phyloP scores from a whole-genome alignment of 2,888 invertebrate genomes.

The Drosophila paramelanica region DNA sequence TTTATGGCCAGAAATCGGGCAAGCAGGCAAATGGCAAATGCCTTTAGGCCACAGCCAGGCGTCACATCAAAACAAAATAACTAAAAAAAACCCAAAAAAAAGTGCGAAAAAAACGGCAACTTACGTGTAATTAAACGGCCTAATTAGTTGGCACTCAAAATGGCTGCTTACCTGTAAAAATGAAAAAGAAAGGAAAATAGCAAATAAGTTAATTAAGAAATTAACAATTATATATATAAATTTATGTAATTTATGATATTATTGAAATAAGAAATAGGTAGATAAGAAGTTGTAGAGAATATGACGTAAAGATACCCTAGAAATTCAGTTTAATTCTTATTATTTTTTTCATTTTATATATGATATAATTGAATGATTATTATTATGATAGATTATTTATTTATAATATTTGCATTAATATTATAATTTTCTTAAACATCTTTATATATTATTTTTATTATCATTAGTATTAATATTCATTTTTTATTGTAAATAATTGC shows the following conservation, averaged over 20 bases:
- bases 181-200: neutral
- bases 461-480: too few species aligned
- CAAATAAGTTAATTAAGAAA: conserved; percentile 22
- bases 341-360: too few species aligned
- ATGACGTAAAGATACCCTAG: too few species aligned
- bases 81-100: neutral
- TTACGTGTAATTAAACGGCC: conserved; percentile 54
- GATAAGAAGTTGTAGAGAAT: too few species aligned
- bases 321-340: too few species aligned
- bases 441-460: too few species aligned
- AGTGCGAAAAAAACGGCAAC: conserved; percentile 13
- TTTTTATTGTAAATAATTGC: too few species aligned
- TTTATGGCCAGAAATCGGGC: conserved; percentile 70
- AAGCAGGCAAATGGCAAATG: conserved; percentile 38
- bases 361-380: too few species aligned
- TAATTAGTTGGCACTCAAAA: conserved; percentile 54
- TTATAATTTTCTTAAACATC: too few species aligned
- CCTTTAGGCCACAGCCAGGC: conserved; percentile 23
- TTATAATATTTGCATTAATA: too few species aligned
- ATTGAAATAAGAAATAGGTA: too few species aligned
- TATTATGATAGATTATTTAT: too few species aligned
- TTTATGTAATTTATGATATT: neutral
- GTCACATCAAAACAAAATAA: conserved; percentile 14
- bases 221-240: neutral
- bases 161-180: conserved; percentile 47